Conservation (phyloP, 2,113 vertebrate genomes). For the Semnornis frantzii region DNA sequence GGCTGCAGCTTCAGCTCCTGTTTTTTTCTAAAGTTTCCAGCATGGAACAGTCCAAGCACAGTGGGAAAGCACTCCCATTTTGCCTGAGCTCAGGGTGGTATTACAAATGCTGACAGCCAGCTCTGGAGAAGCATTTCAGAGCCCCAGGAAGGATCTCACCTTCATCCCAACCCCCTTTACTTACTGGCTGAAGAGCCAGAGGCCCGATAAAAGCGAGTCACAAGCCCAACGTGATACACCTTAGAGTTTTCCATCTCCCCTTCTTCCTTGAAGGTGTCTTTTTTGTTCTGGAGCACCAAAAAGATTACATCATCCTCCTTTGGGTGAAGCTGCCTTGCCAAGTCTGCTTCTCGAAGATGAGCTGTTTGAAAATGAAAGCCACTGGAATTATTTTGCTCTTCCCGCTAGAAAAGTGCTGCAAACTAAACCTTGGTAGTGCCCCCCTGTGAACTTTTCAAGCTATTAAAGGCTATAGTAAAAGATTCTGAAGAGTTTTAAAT, state of each 20-base stretch:
- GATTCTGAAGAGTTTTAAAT: not conserved
- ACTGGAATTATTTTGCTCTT: not conserved
- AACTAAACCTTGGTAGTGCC: not conserved
- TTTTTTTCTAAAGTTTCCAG: not conserved
- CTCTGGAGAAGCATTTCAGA: not conserved
- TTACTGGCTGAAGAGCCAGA: slow-evolving; percentile 51
- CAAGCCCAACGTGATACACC: slow-evolving; percentile 68
- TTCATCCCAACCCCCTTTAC: not conserved
- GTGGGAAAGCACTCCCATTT: not conserved
- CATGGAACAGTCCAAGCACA: not conserved
- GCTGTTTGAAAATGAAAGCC: slow-evolving; percentile 33
- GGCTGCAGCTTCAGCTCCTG: not conserved
- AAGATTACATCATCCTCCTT: slow-evolving; percentile 87
- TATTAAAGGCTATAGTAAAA: not conserved
- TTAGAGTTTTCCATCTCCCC: not conserved
- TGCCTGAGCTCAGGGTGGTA: not conserved
- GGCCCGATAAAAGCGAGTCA: slow-evolving; percentile 67
- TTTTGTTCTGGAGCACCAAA: slow-evolving; percentile 70
- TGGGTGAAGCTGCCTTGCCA: slow-evolving; percentile 77
- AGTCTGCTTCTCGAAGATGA: slow-evolving; percentile 65
- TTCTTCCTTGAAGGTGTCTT: slow-evolving; percentile 45
- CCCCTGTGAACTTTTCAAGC: not conserved
- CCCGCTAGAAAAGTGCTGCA: not conserved
- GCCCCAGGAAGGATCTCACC: not conserved
- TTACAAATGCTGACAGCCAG: not conserved